Evolutionary conservation across 2,113 vertebrate species (phyloP), one percentile per base, ranked within the genome.

Genomic region (Monarcha castaneiventris): DNA sequence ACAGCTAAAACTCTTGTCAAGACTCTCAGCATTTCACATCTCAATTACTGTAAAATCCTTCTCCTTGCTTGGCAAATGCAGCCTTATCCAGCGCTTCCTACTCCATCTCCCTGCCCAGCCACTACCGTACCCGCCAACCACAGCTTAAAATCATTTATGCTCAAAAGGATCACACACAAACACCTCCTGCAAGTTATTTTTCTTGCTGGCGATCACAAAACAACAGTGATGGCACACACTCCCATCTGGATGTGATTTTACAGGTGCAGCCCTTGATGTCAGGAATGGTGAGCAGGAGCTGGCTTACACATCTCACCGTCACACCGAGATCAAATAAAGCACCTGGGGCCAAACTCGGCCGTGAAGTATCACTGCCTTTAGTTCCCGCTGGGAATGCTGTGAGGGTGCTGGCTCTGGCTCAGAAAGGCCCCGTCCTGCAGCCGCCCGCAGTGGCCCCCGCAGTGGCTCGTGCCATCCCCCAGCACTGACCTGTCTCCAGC

Each of bases 1-100:
- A 97, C 96, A 97, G 96, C 95, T 97, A 97, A 97, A 97, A 95
- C 95, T 97, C 96, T 97, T 97, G 95, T 97, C 96, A 96, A 96
- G 95, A 95, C 95, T 96, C 94, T 96, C 96, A 96, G 94, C 93
- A 94, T 97, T 96, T 96, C 95, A 97, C 95, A 96, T 97, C 95
- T 96, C 95, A 97, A 94, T 97, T 97, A 96, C 96, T 96, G 95
- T 75, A 97, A 97, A 96, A 97, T 96, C 96, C 95, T 97, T 96
- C 89, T 94, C 93, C 84, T 91, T 93, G 93, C 95, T 95, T 97
- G 95, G 95, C 96, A 97, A 96, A 97, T 88, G 88, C 88, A 95
- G 93, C 76, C 69, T 96, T 73, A 96, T 93, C 88, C 93, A 93
- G 90, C 52, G 41, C 96, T 96, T 96, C 93, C 85, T 96, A 85